phyloP scores from a whole-genome alignment of 2,113 vertebrate genomes.

The Ibidorhyncha struthersii region DNA sequence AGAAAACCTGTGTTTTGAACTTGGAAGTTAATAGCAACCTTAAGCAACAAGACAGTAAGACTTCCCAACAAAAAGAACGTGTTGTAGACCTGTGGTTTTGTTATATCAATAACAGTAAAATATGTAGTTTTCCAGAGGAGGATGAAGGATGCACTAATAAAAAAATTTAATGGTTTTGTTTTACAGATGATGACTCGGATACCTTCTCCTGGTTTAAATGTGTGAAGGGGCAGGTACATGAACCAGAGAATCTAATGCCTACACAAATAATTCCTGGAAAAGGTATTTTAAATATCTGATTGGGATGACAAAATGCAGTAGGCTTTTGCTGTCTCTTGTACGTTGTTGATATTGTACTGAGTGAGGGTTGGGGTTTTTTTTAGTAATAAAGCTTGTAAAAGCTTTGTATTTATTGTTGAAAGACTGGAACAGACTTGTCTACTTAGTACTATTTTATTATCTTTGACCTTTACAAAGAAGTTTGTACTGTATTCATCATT shows the following conservation, averaged over 20 bases:
- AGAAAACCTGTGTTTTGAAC: neutral
- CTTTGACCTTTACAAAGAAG: neutral
- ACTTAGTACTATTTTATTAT: neutral
- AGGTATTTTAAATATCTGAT: slow-evolving; percentile 67
- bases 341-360: neutral
- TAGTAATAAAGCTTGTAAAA: neutral
- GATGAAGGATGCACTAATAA: neutral
- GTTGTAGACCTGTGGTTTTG: neutral
- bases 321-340: neutral
- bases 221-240: slow-evolving; percentile 80
- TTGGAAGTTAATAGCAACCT: neutral
- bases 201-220: slow-evolving; percentile 83
- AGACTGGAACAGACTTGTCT: neutral
- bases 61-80: neutral
- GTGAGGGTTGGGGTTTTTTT: neutral
- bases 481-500: no score
- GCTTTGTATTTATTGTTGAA: neutral
- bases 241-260: slow-evolving; percentile 82
- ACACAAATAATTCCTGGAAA: slow-evolving; percentile 85
- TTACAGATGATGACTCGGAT: slow-evolving; percentile 71
- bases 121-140: neutral
- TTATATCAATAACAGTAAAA: neutral
- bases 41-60: neutral
- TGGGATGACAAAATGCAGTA: neutral
- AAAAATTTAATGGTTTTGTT: neutral